Base-by-base conservation (phyloP, 92 coral and sea anemone species). In the Epizoanthus stellaris region DNA sequence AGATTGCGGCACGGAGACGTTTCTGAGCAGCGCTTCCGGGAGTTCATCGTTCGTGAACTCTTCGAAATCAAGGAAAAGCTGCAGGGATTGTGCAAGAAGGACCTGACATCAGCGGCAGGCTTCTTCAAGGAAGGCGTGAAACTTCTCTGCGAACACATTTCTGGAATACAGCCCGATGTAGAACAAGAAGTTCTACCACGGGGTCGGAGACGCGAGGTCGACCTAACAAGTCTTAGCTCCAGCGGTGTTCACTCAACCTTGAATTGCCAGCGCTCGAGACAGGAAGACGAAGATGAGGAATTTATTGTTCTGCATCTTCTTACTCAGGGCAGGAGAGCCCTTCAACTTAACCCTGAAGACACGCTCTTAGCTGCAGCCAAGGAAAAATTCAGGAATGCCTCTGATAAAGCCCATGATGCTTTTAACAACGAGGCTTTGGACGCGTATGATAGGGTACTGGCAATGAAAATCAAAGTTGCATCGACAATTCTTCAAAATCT, bases 381-480 rank as follows among this genome's bases (percentile, higher is more conserved):
- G 75, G 83, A 85, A 14, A 82, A 70, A n/a, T 82, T 91, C 65
- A 69, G 16, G n/a, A 77, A 73, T 66, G 94, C 94, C 38, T 85
- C 87, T n/a, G 92, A 88, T 21, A 73, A 87, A 57, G 94, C 94
- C 0, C 90, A 88, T 1, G 30, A 70, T 6, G 94, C 94, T 1
- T 91, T 91, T 47, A 88, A 92, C 45, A 91, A 89, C 70, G 89
- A 88, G 30, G 94, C 89, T 17, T 67, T 91, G 81, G 87, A 77
- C 11, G 87, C 90, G 39, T 91, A 85, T 42, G 94, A 91, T 62
- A 82, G 94, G 7, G 83, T 80, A 23, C 79, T 91, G 66, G 88
- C 94, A 19, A 89, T 91, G 94, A 91, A 91, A 57, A 89, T 91
- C 34, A 70, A 92, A 56, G 94, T 89, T 17, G 92, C 92, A 11